Base-by-base conservation (phyloP, 2,113 vertebrate species). In the Ardeotis arabs region DNA sequence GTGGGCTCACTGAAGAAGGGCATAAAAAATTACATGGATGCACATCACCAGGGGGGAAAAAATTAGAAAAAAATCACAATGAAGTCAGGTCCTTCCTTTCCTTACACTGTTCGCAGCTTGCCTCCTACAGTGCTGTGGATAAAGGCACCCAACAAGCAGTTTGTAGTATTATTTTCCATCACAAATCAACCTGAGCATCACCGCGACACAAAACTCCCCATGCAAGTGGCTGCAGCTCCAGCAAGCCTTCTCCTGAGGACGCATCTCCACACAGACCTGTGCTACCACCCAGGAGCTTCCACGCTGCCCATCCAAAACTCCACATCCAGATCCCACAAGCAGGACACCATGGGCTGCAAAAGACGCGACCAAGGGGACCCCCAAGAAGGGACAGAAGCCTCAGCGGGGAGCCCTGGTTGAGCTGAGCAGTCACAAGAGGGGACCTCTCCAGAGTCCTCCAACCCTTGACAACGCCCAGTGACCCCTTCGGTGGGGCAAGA, bases 401-500 rank as follows among this genome's bases (percentile, higher is more conserved):
- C 70, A 28, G 49, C 35, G 69, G n/a, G 58, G 47, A 50, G 20
- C 3, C 2, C 55, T 28, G 9, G 29, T 5, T 76, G 75, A 80
- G 62, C 50, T 45, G 20, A 92, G 17, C 22, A 19, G 25, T 20
- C 69, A 13, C 37, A 27, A 63, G 68, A 81, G 28, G 13, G 78
- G 78, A 60, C 7, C 13, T 23, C 25, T 44, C 29, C 70, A 22
- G 33, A 6, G 31, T 25, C 35, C 22, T 56, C 52, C 76, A 83
- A 10, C 19, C 22, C 35, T 62, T 3, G 3, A 19, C 52, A 68
- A 14, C 29, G 58, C 68, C 68, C 1, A 0, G 1, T 3, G 14
- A 31, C 0, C 0, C 20, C 2, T 13, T 3, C 7, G n/a, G 31
- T 25, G 47, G 1, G 3, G 31, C 2, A 1, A 33, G 41, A 72